Base-by-base conservation (phyloP, 2,888 invertebrate species). In the Melinopterus prodromus region DNA sequence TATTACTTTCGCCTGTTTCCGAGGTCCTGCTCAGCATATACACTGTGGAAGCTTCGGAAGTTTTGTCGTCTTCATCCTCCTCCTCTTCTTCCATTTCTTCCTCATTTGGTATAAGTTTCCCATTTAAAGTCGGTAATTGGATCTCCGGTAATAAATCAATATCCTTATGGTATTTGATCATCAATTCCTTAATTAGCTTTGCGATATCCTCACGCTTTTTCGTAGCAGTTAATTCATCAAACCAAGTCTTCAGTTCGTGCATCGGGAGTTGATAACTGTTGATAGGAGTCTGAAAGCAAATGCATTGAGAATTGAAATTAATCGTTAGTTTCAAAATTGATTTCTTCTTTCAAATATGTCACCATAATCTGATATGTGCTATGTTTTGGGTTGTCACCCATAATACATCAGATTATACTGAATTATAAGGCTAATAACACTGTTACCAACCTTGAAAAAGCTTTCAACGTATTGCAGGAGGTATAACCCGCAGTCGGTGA, bases 401-500 rank as follows among this genome's bases (percentile, higher is more conserved):
- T 26, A 26, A 2, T 26, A 26, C 3, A 26, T 26, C 26, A 26
- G 26, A 26, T 26, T 26, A 26, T 26, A 26, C 26, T 26, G 1
- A 26, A 26, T 26, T 26, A 26, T 26, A 26, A 26, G 26, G 26
- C 26, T 26, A 2, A 26, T 26, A 26, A 3, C 53, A 53, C 9
- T 53, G 53, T 53, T 53, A 53, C 53, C 53, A 53, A 96, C 96
- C 92, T 94, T 93, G 89, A 98, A 98, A 90, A 99, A 99, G 81
- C 95, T 95, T 90, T 99, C 99, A 6, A 97, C 98, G 91, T 98
- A 99, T 88, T 99, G 98, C 78, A 99, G 90, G 80, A 99, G 91
- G 90, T 96, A 99, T 14, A 99, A 91, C 0, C 99, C 99, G 90
- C 99, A 99, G 89, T 99, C 99, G 70, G 96, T 97, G 87, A 95